Conservation (phyloP, 2,888 invertebrate species). For the Melanchra persicariae region DNA sequence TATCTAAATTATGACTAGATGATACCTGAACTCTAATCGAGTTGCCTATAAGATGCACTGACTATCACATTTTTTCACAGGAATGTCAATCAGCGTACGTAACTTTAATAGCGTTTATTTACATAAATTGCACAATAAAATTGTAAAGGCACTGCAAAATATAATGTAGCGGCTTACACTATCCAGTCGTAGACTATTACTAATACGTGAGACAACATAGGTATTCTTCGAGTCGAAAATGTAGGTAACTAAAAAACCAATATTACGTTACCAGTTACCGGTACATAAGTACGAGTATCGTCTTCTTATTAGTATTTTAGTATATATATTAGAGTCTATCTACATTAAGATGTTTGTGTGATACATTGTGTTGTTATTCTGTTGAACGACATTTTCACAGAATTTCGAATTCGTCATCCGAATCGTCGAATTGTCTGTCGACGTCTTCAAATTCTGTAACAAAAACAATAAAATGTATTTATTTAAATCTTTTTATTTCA, state of each 20-base stretch:
- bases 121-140: constrained; percentile 67
- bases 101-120: constrained; percentile 50
- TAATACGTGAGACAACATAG: constrained; percentile 45
- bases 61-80: constrained; percentile 65
- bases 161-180: constrained; percentile 66
- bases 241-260: constrained; percentile 53
- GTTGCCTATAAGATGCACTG: constrained; percentile 63
- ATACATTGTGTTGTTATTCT: constrained; percentile 34
- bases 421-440: constrained; percentile 92
- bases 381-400: constrained; percentile 88
- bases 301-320: constrained; percentile 47
- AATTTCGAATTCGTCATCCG: constrained; percentile 96
- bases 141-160: constrained; percentile 78
- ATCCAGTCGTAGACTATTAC: constrained; percentile 61
- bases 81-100: constrained; percentile 68
- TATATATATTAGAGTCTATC: constrained; percentile 53
- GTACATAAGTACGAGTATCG: constrained; percentile 63
- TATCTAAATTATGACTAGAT: constrained; percentile 73
- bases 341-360: constrained; percentile 60
- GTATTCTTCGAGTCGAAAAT: constrained; percentile 30
- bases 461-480: constrained; percentile 65
- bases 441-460: constrained; percentile 92
- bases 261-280: constrained; percentile 52
- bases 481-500: no score
- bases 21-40: constrained; percentile 56